A percentile compares a stretch with the other conserved stretches of the same genome.
Conservation (phyloP, 2,797 vertebrate species). For the Gymnothorax javanicus region DNA sequence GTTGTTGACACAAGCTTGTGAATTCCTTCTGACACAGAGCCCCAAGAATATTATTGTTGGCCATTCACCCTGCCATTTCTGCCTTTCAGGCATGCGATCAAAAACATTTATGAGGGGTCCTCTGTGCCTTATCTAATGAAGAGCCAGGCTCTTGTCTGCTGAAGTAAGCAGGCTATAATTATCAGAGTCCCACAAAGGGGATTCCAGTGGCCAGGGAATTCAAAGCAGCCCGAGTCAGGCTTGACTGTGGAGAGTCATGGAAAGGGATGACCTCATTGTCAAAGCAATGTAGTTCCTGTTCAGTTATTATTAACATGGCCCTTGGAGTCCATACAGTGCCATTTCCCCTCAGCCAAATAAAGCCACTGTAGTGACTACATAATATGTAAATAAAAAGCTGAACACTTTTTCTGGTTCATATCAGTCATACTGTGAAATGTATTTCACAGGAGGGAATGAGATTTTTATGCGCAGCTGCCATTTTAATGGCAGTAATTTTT, state of each 20-base stretch:
- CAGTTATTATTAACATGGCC: slow-evolving; percentile 43
- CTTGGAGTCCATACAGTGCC: slow-evolving; percentile 58
- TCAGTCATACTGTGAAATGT: neutral
- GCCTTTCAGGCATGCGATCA: slow-evolving; percentile 13
- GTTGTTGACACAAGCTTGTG: slow-evolving; percentile 55
- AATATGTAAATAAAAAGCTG: neutral
- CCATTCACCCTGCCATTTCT: slow-evolving; percentile 36
- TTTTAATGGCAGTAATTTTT: neutral
- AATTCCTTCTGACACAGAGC: slow-evolving; percentile 40
- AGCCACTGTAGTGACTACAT: neutral
- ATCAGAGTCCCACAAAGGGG: neutral
- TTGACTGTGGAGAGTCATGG: slow-evolving; percentile 48
- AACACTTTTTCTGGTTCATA: neutral
- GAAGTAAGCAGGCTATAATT: slow-evolving; percentile 19
- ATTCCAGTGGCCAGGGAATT: slow-evolving; percentile 12
- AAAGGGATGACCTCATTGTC: slow-evolving; percentile 63
- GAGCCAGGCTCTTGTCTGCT: slow-evolving; percentile 32
- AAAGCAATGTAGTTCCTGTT: slow-evolving; percentile 39
- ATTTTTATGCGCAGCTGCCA: neutral
- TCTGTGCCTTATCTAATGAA: slow-evolving; percentile 24
- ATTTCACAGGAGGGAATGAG: neutral
- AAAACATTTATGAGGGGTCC: slow-evolving; percentile 8
- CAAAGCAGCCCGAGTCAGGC: slow-evolving; percentile 40
- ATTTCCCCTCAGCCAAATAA: slow-evolving; percentile 49
- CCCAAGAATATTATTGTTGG: slow-evolving; percentile 33